phyloP scores from a whole-genome alignment of 2,113 vertebrate species.

The Melospiza melodia region DNA sequence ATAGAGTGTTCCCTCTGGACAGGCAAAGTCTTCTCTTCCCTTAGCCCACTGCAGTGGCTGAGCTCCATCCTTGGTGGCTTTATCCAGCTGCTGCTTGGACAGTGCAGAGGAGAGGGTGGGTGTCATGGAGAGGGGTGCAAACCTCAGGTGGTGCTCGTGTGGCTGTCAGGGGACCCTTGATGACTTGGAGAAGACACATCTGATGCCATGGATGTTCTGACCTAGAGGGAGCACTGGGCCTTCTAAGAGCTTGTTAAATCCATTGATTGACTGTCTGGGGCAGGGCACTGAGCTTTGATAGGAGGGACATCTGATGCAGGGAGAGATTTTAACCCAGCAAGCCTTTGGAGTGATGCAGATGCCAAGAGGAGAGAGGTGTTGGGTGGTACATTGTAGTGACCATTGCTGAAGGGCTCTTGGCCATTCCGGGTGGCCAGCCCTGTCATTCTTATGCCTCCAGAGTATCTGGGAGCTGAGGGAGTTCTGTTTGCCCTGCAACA shows the following conservation, averaged over 20 bases:
- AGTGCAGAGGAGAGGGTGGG: not conserved
- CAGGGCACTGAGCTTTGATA: not conserved
- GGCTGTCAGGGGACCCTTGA: not conserved
- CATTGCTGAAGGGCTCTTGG: not conserved
- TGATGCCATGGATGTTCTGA: not conserved
- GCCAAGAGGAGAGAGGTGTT: not conserved
- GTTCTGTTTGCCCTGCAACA: not conserved
- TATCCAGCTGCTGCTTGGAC: not conserved
- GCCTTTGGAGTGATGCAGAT: fast-evolving
- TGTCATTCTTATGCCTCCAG: fast-evolving
- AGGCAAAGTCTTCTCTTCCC: not conserved
- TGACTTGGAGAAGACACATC: not conserved
- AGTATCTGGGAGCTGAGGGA: not conserved
- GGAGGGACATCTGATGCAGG: not conserved
- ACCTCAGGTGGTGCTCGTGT: not conserved
- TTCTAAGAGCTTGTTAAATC: not conserved
- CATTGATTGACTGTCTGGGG: not conserved
- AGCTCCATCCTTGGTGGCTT: not conserved
- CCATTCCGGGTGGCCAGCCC: not conserved
- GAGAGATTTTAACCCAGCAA: not conserved
- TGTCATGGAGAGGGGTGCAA: fast-evolving
- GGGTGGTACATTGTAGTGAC: not conserved
- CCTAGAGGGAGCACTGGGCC: not conserved
- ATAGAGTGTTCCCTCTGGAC: not conserved
- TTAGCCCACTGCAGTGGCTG: not conserved